Evolutionary conservation across 2,888 invertebrate genomes (phyloP), one percentile per base, ranked within the genome.

Genomic region (Embidobia sp.): DNA sequence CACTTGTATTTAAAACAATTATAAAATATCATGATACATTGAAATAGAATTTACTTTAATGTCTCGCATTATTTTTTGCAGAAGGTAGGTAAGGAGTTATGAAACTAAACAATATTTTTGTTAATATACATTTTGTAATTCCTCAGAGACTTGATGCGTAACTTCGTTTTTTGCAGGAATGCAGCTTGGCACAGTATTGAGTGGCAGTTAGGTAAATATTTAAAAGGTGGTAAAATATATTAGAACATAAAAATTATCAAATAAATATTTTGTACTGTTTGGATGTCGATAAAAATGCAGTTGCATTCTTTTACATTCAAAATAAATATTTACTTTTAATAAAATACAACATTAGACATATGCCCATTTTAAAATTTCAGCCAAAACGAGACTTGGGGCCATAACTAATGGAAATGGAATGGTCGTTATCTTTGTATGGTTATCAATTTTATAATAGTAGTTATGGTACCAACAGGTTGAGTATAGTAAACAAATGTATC

Each of bases 151-250:
- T 84, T 81, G 85, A 85, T 79, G 83, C 55, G 79, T 79, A 53
- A 82, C 15, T 80, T 86, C 83, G 64, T 81, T 84, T 86, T 85
- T 88, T 88, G 75, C 87, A 87, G 87, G 87, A 80, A 74, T 79
- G 77, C 80, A 79, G 80, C 80, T 80, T 80, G 80, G 83, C 80
- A 83, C 79, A 77, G 75, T 76, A 63, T 48, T 66, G 51, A 74
- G 81, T 80, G 83, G 81, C 77, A 80, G 78, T 82, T 64, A 55
- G 61, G 44, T 46, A 75, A 74, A 64, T 79, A 78, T 76, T 79
- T 42, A 79, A 83, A 82, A 87, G 87, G 86, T 88, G 85, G 85
- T n/a, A n/a, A n/a, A n/a, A n/a, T n/a, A n/a, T n/a, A n/a, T n/a
- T n/a, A n/a, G n/a, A n/a, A n/a, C n/a, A n/a, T n/a, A n/a, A n/a